Percentiles rank a stretch among this genome's conserved stretches.
These are phyloP conservation scores for Lepus americanus DNA, from an alignment of 2,113 vertebrate genomes.

Conservation along the genomic window DNA sequence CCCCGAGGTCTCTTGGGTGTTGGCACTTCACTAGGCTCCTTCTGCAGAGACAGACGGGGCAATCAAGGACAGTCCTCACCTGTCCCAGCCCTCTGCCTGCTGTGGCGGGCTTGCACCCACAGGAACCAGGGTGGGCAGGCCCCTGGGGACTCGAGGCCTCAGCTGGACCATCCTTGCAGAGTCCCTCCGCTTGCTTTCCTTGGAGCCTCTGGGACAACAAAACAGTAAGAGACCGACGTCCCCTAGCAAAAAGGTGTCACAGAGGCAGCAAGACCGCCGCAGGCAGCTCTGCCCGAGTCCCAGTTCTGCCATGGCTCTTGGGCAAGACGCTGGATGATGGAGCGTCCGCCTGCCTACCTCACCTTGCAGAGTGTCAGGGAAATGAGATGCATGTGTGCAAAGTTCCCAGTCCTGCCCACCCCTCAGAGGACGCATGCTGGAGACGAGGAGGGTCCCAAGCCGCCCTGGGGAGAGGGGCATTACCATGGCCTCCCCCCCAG, in stretches of 20 bases:
- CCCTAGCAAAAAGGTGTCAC: not conserved
- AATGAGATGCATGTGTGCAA: no score
- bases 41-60: conserved; percentile 77
- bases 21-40: conserved; percentile 96
- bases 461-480: not conserved
- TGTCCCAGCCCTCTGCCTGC: not conserved
- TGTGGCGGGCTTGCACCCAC: not conserved
- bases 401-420: not conserved
- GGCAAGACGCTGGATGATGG: not conserved
- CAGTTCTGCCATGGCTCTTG: not conserved
- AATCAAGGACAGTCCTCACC: not conserved
- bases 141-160: not conserved
- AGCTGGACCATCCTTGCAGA: not conserved
- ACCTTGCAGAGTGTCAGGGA: rapidly evolving
- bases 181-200: not conserved
- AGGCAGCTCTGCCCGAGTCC: not conserved
- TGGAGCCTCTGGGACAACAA: not conserved
- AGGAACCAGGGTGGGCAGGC: not conserved
- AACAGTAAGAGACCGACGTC: not conserved
- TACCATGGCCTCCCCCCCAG: not conserved
- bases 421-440: not conserved
- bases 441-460: not conserved
- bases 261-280: not conserved
- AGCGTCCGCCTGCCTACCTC: not conserved
- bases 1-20: conserved; percentile 96